Base-by-base conservation (phyloP, 2,797 vertebrate species). In the Peromyscus melanophrys region DNA sequence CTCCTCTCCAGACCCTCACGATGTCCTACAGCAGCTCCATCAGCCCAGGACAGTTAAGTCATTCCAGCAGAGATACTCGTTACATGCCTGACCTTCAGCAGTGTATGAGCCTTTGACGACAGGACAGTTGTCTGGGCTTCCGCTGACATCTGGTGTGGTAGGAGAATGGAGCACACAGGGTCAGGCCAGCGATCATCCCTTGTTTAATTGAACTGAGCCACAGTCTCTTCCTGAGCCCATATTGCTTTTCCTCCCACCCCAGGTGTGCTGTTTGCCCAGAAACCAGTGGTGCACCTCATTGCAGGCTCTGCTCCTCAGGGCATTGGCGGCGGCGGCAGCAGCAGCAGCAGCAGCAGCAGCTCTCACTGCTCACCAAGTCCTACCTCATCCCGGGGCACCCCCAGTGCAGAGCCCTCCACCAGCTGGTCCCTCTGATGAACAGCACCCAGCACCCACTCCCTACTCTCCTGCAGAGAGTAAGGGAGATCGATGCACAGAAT, bases 221-320 rank as follows among this genome's bases (percentile, higher is more conserved):
- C 34, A 43, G 25, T 43, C 67, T 14, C 9, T 55, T 55, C n/a
- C 37, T 88, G 34, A 1, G 46, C 34, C 12, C n/a, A 21, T 19
- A 0, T 67, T 34, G 16, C 55, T 55, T 88, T 46, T 96, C 67
- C 59, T 96, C 31, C 65, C 57, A 81, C 25, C 78, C 0, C 96
- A 99, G 99, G 99, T 96, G 99, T 99, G 92, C 98, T 99, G 92
- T 99, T 99, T 96, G 99, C 99, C 93, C 99, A 99, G 99, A 99
- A 99, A 97, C 99, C 99, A 0, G 97, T 99, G 40, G 98, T 98
- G 96, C 99, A 95, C 97, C 99, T 98, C 98, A 97, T 99, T 4
- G 98, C 99, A 8, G 99, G 99, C 98, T 99, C 99, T 7, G 99
- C 99, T 92, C 97, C 99, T 19, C 99, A 99, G 91, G 98, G 98